These are phyloP conservation scores for Motacilla tschutschensis DNA, from an alignment of 2,113 vertebrate genomes.

Conservation along the genomic window DNA sequence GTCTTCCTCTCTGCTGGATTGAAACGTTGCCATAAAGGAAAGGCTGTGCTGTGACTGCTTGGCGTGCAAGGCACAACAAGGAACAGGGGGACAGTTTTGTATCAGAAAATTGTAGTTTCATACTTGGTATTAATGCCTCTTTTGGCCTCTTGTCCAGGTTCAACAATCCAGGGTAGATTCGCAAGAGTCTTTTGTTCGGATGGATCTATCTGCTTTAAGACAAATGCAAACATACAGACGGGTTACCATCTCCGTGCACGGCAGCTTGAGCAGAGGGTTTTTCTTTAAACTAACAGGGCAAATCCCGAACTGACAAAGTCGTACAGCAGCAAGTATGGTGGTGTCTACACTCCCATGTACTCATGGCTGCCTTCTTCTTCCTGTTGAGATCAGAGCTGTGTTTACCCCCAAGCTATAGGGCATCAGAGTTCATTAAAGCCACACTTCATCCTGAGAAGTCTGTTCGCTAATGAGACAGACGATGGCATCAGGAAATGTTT, in stretches of 20 bases:
- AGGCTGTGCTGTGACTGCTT: slow-evolving; percentile 84
- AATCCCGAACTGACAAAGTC: background rate
- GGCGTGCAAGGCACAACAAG: slow-evolving; percentile 93
- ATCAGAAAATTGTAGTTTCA: slow-evolving; percentile 99
- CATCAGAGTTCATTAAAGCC: background rate
- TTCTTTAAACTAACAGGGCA: background rate
- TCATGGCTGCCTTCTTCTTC: background rate
- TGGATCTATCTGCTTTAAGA: slow-evolving; percentile 92
- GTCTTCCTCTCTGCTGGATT: slow-evolving; percentile 82
- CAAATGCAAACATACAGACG: slow-evolving; percentile 50
- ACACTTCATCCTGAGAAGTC: background rate
- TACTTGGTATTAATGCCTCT: slow-evolving; percentile 99
- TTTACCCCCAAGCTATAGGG: background rate
- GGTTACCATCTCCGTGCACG: slow-evolving; percentile 26
- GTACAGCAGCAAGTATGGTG: background rate
- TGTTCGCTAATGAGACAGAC: slow-evolving; percentile 17
- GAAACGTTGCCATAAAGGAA: slow-evolving; percentile 80
- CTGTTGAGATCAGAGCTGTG: slow-evolving; percentile 13
- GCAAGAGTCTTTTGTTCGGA: slow-evolving; percentile 97
- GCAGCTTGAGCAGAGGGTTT: background rate
- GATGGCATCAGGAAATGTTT: background rate
- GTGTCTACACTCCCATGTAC: background rate
- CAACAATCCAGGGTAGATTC: slow-evolving; percentile 98
- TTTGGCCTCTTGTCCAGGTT: slow-evolving; percentile 98
- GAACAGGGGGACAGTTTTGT: slow-evolving; percentile 83